Evolutionary conservation across 2,113 vertebrate species (phyloP), one percentile per base, ranked within the genome.

Genomic region (Pleuronectes platessa): DNA sequence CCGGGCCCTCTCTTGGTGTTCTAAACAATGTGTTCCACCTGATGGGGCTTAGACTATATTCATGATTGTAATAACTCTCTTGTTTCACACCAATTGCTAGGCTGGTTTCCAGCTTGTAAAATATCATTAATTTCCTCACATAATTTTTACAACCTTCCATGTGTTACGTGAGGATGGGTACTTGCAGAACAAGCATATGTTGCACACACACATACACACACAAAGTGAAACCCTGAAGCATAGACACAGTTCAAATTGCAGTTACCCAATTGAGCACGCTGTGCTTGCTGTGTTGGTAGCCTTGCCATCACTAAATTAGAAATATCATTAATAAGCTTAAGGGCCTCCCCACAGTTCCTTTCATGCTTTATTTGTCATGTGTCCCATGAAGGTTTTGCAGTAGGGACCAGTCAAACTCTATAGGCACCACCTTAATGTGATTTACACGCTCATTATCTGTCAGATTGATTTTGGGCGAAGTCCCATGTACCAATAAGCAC

Each of bases 61-160:
- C 20, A 74, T 68, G 68, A 76, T 80, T 78, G 79, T 78, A 83
- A 87, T 77, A 69, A 77, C 37, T 3, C 58, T 31, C 61, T 66
- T 62, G 60, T 88, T 76, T 79, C 76, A 71, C 65, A 59, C 31
- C 69, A 9, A 12, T 61, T 54, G 69, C 78, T 60, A n/a, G 82
- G 68, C 75, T 88, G 76, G 89, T 86, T 84, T 88, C 76, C 70
- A 74, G 26, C 58, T 76, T 80, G 68, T 78, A 61, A 90, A 91
- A 89, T 85, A 80, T 79, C 81, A 81, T 14, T 86, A 35, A 31
- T 69, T 56, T 74, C 71, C 45, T 56, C 59, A 79, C 14, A 40
- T 82, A 74, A 79, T 80, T 88, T 59, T 37, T 47, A n/a, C 21
- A 74, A 68, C 24, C 26, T 59, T 74, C 26, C 20, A 60, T 12